Evolutionary conservation across 2,888 invertebrate species (phyloP).

Genomic region (Rugalucina vietnamica): DNA sequence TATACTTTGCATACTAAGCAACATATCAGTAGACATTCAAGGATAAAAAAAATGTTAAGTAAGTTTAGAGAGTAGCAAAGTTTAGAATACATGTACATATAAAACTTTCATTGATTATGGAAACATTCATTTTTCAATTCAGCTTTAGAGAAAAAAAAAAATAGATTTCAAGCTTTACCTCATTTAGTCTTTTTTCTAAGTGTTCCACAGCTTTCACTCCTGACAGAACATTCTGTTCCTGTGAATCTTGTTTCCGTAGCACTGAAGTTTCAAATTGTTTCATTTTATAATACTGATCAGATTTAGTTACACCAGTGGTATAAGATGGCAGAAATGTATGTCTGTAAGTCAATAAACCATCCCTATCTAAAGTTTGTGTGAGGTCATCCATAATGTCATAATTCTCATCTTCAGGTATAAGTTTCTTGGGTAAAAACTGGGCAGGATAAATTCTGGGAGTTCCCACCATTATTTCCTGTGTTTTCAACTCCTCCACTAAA

Average conservation of each 20-base stretch:
- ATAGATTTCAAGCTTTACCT: too few species aligned
- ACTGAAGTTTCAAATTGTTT: constrained; percentile 77
- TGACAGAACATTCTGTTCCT: constrained; percentile 77
- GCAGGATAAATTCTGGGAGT: constrained; percentile 33
- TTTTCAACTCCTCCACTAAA: constrained; percentile 76
- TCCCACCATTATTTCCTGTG: constrained; percentile 73
- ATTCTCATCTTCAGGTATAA: constrained; percentile 41
- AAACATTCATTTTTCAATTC: too few species aligned
- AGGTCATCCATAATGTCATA: constrained; percentile 64
- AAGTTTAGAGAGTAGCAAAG: too few species aligned
- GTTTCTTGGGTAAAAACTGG: constrained; percentile 23
- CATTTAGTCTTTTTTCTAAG: constrained; percentile 74
- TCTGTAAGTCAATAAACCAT: constrained; percentile 65
- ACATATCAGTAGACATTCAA: too few species aligned
- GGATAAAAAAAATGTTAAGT: too few species aligned
- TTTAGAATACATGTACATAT: too few species aligned
- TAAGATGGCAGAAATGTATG: constrained; percentile 76
- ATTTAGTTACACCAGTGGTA: constrained; percentile 78
- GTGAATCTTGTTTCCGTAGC: constrained; percentile 75
- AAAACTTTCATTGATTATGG: too few species aligned
- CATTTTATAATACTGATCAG: constrained; percentile 78
- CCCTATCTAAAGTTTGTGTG: constrained; percentile 59
- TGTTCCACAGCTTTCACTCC: constrained; percentile 78
- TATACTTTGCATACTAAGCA: too few species aligned
- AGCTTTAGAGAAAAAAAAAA: too few species aligned